These are phyloP conservation scores for Ecliptopera silaceata DNA, from an alignment of 2,888 invertebrate genomes.

Conservation along the genomic window DNA sequence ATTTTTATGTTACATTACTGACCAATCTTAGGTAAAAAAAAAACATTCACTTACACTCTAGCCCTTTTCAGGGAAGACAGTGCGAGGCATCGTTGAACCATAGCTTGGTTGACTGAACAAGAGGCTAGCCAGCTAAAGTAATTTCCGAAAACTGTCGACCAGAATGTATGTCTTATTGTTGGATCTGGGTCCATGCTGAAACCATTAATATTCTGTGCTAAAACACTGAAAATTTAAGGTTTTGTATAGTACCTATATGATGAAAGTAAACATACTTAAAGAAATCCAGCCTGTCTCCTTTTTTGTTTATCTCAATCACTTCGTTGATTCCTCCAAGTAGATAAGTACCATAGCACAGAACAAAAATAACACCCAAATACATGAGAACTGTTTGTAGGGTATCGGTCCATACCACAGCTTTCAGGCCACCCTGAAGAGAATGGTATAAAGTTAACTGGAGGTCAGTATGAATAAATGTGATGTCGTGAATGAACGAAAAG, in stretches of 20 bases:
- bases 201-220: constrained; percentile 25
- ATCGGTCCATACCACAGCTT: constrained; percentile 92
- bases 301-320: constrained; percentile 83
- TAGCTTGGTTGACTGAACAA: constrained; percentile 93
- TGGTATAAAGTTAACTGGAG: not conserved
- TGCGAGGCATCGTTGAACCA: constrained; percentile 92
- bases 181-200: constrained; percentile 89
- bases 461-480: too few relatives aligned
- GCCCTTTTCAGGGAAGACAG: constrained; percentile 88
- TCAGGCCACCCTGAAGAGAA: constrained; percentile 86
- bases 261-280: constrained; percentile 83
- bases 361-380: constrained; percentile 87
- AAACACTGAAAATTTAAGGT: too few relatives aligned
- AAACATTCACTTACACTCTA: constrained; percentile 82
- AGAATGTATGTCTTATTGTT: constrained; percentile 90
- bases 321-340: constrained; percentile 85
- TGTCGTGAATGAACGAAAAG: too few relatives aligned
- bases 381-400: constrained; percentile 89
- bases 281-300: constrained; percentile 87
- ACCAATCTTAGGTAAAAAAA: too few relatives aligned
- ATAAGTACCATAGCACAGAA: constrained; percentile 85
- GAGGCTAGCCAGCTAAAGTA: constrained; percentile 91
- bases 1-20: too few relatives aligned
- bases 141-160: constrained; percentile 90
- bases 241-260: not conserved